A percentile compares a stretch with the other conserved stretches of the same genome.
Conservation (phyloP, 2,113 vertebrate species). For the Psettodes erumei region DNA sequence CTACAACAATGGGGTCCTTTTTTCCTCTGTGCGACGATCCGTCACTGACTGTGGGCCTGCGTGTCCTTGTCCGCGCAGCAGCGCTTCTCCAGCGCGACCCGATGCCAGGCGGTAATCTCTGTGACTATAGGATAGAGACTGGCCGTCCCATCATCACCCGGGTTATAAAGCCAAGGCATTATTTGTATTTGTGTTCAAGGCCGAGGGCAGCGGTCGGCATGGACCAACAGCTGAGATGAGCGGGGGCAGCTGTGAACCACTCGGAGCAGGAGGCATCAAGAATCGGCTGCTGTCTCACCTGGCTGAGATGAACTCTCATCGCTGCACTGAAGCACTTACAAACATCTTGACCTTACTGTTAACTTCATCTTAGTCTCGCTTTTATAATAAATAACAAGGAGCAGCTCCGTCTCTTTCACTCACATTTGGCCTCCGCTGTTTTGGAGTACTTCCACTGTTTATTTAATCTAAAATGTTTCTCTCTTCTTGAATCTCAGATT, state of each 20-base stretch:
- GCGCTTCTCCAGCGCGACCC: slow-evolving; percentile 19
- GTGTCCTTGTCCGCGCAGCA: slow-evolving; percentile 19
- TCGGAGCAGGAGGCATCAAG: slow-evolving; percentile 18
- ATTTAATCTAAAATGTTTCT: neutral
- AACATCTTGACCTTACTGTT: slow-evolving; percentile 1
- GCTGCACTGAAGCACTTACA: neutral
- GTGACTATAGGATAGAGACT: slow-evolving; percentile 23
- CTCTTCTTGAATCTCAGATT: neutral
- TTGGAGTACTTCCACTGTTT: slow-evolving; percentile 10
- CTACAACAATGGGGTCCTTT: slow-evolving; percentile 60
- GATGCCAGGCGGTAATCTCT: slow-evolving; percentile 34
- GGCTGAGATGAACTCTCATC: slow-evolving; percentile 12
- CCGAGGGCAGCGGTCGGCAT: neutral
- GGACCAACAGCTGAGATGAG: slow-evolving; percentile 27
- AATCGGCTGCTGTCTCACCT: slow-evolving; percentile 35
- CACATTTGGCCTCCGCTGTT: neutral
- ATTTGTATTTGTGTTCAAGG: slow-evolving; percentile 59
- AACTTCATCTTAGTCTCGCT: slow-evolving; percentile 12
- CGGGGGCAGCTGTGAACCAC: slow-evolving; percentile 56
- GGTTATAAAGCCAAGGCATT: slow-evolving; percentile 38
- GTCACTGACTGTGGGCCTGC: slow-evolving; percentile 32
- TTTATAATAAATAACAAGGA: slow-evolving; percentile 21
- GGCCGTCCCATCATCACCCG: slow-evolving; percentile 42
- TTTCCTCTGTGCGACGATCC: slow-evolving; percentile 40
- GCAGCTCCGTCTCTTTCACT: neutral